These are phyloP conservation scores for Pristionchus mayeri DNA, from an alignment of 2,888 invertebrate genomes.

Conservation along the genomic window DNA sequence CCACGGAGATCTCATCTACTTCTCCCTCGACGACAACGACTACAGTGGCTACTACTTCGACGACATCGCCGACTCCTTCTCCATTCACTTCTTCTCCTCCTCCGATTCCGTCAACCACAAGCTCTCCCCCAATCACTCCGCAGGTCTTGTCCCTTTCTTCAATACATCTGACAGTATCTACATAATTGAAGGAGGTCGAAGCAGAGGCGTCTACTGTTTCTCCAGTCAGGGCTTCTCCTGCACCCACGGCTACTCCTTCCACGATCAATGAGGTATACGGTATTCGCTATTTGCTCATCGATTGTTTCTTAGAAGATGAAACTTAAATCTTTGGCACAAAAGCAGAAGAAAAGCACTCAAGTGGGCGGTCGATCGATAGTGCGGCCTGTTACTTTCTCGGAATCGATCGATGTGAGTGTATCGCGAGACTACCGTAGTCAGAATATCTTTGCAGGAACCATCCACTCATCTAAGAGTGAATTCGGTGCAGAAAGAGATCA, in stretches of 20 bases:
- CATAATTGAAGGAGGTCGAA: not conserved
- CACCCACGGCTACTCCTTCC: not conserved
- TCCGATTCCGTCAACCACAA: not conserved
- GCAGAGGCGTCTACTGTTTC: not conserved
- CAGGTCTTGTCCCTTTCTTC: not conserved
- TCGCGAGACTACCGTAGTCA: not conserved
- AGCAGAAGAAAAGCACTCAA: constrained; percentile 26
- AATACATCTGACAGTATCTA: too few relatives aligned
- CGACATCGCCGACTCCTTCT: not conserved
- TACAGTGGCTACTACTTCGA: not conserved
- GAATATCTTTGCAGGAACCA: not conserved
- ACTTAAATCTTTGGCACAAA: constrained; percentile 25
- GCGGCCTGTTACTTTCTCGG: not conserved
- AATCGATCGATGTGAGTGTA: constrained; percentile 43
- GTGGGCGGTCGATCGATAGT: constrained; percentile 21
- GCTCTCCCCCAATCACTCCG: not conserved
- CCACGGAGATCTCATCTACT: not conserved
- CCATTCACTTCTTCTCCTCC: too few relatives aligned
- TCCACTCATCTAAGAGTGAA: not conserved
- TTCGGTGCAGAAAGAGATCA: constrained; percentile 11
- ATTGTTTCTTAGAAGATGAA: not conserved
- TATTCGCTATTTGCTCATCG: not conserved
- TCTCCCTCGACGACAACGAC: not conserved
- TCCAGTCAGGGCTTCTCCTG: not conserved
- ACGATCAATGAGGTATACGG: not conserved